Base-by-base conservation (phyloP, 1,140 invertebrate genomes). In the Pinna nobilis region DNA sequence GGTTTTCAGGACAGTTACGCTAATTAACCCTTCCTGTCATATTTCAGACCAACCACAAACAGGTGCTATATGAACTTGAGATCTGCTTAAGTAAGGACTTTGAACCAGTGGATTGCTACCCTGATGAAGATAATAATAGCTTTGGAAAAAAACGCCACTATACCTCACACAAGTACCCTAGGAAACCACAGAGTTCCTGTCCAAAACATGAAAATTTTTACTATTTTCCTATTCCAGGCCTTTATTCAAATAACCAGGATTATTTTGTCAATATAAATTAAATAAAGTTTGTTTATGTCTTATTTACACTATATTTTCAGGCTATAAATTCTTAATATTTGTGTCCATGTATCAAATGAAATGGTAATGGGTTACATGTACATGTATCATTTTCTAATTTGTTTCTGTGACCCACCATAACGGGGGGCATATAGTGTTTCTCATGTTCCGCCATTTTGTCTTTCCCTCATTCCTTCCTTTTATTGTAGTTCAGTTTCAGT, bases 11-110 rank as follows among this genome's bases (percentile, higher is more conserved):
- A n/a, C n/a, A n/a, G n/a, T n/a, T n/a, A n/a, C n/a, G n/a, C n/a
- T 44, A 44, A 44, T 18, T 44, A 18, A 9, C 39, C 7, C 18
- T 44, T 44, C 13, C 39, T 2, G 6, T 3, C 33, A 23, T 37
- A 20, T 37, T 61, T 6, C 28, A 63, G 60, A 47, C 44, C 44
- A 63, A 39, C 6, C 33, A 30, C 18, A 63, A 63, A 37, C 67
- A 70, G n/a, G 30, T 70, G 13, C 47, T 70, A 11, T 70, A 70
- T 35, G 67, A 70, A 30, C 35, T 70, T 11, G 67, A 70, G 37
- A 70, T 70, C 32, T 70, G 67, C 9, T 50, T 70, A 35, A 35
- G 25, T 20, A 70, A 61, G 33, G 30, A 11, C 25, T 70, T 70
- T 44, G 57, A 70, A n/a, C 55, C 67, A 32, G 44, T 70, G 23